These are phyloP conservation scores for Aphelinus atriplicis DNA, from an alignment of 1,140 invertebrate species.

Conservation along the genomic window DNA sequence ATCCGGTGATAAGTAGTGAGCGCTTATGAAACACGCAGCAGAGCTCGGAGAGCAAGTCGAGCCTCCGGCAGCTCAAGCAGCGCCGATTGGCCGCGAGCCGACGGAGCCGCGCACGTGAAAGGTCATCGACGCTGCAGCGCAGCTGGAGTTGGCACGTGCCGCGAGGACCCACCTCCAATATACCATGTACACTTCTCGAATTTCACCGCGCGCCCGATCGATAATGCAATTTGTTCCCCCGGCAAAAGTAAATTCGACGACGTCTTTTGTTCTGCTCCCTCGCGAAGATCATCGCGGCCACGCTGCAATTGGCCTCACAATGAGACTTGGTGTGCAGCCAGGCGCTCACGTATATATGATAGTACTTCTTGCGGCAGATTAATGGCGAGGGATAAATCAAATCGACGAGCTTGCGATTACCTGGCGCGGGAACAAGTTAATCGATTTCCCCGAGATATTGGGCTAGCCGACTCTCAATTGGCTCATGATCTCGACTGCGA, in stretches of 20 bases:
- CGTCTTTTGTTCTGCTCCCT: too few species aligned
- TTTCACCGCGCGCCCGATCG: not conserved
- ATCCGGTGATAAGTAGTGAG: too few species aligned
- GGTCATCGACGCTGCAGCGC: not conserved
- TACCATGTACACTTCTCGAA: not conserved
- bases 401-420: too few species aligned
- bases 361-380: slow-evolving; percentile 7
- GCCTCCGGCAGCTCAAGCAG: too few species aligned
- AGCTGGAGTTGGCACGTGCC: not conserved
- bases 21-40: too few species aligned
- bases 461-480: slow-evolving; percentile 7
- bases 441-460: slow-evolving; percentile 26
- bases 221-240: not conserved
- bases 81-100: not conserved
- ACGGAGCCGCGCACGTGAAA: slow-evolving; percentile 15
- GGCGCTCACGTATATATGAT: too few species aligned
- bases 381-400: slow-evolving; percentile 33
- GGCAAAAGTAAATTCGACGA: not conserved
- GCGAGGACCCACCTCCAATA: not conserved
- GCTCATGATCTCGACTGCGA: slow-evolving; percentile 30
- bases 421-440: slow-evolving; percentile 9
- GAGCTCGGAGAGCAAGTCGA: too few species aligned
- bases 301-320: too few species aligned
- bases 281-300: too few species aligned
- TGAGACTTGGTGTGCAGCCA: too few species aligned